Conservation (phyloP, 2,888 invertebrate species). For the Exocentrus adspersus region DNA sequence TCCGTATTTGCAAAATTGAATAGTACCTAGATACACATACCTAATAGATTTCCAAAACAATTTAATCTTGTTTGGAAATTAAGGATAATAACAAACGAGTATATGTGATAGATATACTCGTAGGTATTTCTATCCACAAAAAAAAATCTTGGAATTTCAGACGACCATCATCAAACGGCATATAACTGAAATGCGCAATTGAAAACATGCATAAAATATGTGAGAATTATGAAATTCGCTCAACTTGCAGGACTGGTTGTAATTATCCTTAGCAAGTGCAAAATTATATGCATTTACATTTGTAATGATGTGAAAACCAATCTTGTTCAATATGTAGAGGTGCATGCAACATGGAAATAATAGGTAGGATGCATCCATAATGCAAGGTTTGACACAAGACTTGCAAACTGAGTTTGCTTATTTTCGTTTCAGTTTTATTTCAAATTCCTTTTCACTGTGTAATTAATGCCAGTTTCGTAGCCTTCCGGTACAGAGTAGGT, state of each 20-base stretch:
- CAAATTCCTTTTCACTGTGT: background rate
- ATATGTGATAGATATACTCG: too few relatives aligned
- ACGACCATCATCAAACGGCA: too few relatives aligned
- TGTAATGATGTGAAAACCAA: constrained; percentile 3
- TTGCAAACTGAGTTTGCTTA: background rate
- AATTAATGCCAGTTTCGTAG: too few relatives aligned
- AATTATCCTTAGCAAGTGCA: background rate
- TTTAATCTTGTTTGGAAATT: too few relatives aligned
- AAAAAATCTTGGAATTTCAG: too few relatives aligned
- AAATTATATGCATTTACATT: constrained; percentile 3
- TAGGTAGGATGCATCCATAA: background rate
- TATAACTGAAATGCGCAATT: too few relatives aligned
- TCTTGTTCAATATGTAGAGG: background rate
- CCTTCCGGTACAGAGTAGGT: too few relatives aligned
- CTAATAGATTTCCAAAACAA: too few relatives aligned
- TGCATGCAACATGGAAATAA: constrained; percentile 2
- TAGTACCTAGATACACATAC: too few relatives aligned
- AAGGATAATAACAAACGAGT: too few relatives aligned
- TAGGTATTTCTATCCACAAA: too few relatives aligned
- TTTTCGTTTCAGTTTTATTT: background rate
- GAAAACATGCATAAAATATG: background rate
- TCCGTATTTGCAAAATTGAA: too few relatives aligned
- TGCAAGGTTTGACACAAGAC: background rate
- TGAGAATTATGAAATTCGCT: background rate
- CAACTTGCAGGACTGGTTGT: background rate